A percentile compares a stretch with the other conserved stretches of the same genome.
Conservation (phyloP, 2,797 vertebrate species). For the Novumbra hubbsi region DNA sequence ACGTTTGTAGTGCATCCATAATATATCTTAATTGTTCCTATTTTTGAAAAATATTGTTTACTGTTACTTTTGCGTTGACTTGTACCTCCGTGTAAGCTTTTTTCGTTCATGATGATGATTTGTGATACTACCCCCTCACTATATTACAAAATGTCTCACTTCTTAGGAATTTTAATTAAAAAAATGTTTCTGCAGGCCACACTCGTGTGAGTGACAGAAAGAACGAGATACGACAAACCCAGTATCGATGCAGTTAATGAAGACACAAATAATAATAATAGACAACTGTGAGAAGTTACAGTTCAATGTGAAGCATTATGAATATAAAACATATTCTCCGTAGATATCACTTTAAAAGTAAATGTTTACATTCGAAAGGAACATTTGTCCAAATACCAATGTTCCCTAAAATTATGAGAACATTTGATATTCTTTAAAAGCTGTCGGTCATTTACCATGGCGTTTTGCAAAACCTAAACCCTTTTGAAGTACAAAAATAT, state of each 20-base stretch:
- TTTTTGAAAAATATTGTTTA: not conserved
- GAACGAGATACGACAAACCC: no score
- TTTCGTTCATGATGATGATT: not conserved
- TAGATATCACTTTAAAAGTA: no score
- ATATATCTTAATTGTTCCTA: not conserved
- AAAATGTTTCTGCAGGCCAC: slow-evolving; percentile 16
- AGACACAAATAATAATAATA: not conserved
- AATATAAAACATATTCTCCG: not conserved
- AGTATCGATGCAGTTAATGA: not conserved
- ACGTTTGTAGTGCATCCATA: not conserved
- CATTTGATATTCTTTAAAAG: not conserved
- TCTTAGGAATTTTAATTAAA: slow-evolving; percentile 38
- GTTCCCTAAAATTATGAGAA: no score
- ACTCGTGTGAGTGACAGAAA: slow-evolving; percentile 7
- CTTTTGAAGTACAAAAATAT: no score
- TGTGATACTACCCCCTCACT: not conserved
- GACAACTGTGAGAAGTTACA: not conserved
- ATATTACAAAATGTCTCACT: slow-evolving; percentile 6
- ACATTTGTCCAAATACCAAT: no score
- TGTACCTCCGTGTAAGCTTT: slow-evolving; percentile 6
- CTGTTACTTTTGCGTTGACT: not conserved
- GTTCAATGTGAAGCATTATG: not conserved
- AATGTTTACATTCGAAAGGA: no score
- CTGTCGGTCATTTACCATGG: not conserved
- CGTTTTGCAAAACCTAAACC: no score